A percentile compares a stretch with the other conserved stretches of the same genome.
phyloP scores from a whole-genome alignment of 2,797 vertebrate genomes.

The Lophius americanus region DNA sequence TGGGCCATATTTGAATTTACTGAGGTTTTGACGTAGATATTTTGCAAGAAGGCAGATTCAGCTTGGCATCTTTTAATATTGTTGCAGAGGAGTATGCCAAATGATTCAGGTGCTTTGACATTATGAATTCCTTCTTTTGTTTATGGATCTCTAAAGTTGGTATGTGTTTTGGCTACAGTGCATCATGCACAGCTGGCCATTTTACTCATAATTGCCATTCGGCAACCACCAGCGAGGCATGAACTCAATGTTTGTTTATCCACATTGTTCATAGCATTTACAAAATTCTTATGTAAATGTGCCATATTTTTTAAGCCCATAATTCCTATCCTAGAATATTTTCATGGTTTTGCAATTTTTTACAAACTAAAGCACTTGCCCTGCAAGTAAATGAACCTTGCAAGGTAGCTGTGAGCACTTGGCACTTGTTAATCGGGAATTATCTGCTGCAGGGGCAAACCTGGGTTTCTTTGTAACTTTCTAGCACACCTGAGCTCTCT shows the following conservation, averaged over 20 bases:
- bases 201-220: constrained; percentile 38
- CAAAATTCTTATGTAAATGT: constrained; percentile 42
- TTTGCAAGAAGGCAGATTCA: constrained; percentile 50
- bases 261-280: constrained; percentile 35
- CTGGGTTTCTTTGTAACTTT: constrained; percentile 51
- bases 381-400: constrained; percentile 35
- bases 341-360: constrained; percentile 51
- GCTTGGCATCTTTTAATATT: constrained; percentile 59
- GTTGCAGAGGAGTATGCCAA: constrained; percentile 41
- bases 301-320: constrained; percentile 20
- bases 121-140: constrained; percentile 2
- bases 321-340: constrained; percentile 49
- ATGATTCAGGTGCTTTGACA: constrained; percentile 35
- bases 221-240: constrained; percentile 25
- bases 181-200: constrained; percentile 28
- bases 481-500: constrained; percentile 59
- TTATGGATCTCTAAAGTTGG: constrained; percentile 32
- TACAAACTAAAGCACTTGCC: constrained; percentile 40
- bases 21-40: constrained; percentile 40
- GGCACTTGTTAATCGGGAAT: constrained; percentile 55
- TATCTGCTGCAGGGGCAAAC: constrained; percentile 36
- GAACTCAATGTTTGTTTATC: constrained; percentile 28
- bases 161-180: constrained; percentile 34
- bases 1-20: constrained; percentile 45
- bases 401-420: constrained; percentile 27